Percentiles rank a stretch among this genome's conserved stretches.
These are phyloP conservation scores for Amia ocellicauda DNA, from an alignment of 2,113 vertebrate genomes.

Conservation along the genomic window DNA sequence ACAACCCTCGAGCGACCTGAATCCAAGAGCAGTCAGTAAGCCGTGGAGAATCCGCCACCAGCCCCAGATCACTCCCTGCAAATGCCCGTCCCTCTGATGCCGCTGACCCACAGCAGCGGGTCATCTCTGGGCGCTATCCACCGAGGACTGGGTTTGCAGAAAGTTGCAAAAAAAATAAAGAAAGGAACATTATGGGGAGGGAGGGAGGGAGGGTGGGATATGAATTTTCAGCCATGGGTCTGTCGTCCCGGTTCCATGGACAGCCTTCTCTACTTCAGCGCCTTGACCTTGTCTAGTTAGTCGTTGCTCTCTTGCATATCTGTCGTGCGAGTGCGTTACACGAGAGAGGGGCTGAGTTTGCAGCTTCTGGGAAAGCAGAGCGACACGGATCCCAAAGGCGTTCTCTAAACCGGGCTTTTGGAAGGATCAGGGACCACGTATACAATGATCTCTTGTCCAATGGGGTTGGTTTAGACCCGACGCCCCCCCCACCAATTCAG, in stretches of 20 bases:
- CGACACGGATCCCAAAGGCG: too few relatives aligned
- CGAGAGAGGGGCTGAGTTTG: neutral
- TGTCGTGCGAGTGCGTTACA: slow-evolving; percentile 19
- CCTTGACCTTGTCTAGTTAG: slow-evolving; percentile 55
- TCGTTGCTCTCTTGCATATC: slow-evolving; percentile 17
- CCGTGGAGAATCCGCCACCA: neutral
- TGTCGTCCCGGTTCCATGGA: slow-evolving; percentile 57
- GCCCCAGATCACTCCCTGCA: neutral
- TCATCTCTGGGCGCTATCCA: neutral
- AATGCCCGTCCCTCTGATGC: neutral
- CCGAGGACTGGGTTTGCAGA: neutral
- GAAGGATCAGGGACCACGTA: too few relatives aligned
- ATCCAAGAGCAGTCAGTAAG: neutral
- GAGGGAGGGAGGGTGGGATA: slow-evolving; percentile 46
- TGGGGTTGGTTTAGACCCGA: too few relatives aligned
- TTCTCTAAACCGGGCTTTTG: too few relatives aligned
- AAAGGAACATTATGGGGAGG: slow-evolving; percentile 9
- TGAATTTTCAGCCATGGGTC: slow-evolving; percentile 41
- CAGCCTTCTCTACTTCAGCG: slow-evolving; percentile 63
- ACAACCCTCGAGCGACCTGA: neutral
- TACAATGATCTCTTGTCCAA: neutral
- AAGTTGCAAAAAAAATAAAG: neutral
- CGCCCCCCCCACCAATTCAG: too few relatives aligned
- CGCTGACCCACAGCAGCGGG: neutral
- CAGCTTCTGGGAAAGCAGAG: neutral